Base-by-base conservation (phyloP, 1,140 invertebrate genomes). In the Pteromalus puparum region DNA sequence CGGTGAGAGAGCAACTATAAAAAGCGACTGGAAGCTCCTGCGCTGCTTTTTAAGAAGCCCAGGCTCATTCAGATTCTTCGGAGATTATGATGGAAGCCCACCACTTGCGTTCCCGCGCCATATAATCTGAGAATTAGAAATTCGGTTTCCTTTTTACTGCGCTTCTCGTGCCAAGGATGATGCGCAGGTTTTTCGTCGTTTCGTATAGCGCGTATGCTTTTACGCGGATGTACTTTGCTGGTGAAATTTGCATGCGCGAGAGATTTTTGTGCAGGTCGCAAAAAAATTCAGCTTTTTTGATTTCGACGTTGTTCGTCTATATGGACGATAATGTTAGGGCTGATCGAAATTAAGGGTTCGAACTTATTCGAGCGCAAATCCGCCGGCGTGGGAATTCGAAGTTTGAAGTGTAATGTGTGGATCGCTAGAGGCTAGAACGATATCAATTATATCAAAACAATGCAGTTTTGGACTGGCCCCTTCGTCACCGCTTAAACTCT, bases 61-160 rank as follows among this genome's bases (percentile, higher is more conserved):
- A 85, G 87, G 87, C 91, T 82, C 92, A 93, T 93, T 93, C 92
- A 92, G 91, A 92, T 93, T 93, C 92, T 92, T 92, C 87, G 85
- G 89, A 92, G 92, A 93, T 92, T 93, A 90, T 89, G 90, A 90
- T 90, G 91, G 91, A 93, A 90, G 88, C 78, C 88, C 87, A 80
- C 86, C 84, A 79, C 77, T 76, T 67, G 75, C 83, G 87, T 86
- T 46, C 88, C 61, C 83, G 86, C 87, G 85, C 86, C 28, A 87
- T 90, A 91, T 91, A 92, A 91, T 92, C 88, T 89, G 34, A 85
- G 87, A 72, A 86, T 82, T 86, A 79, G 80, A 78, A 82, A 82
- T 82, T 81, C 73, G 65, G 80, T 72, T 85, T 77, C 72, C 73
- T 24, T 80, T 79, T 82, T 73, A 79, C 78, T 48, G 61, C 79